A percentile compares a stretch with the other conserved stretches of the same genome.
Conservation (phyloP, 2,888 invertebrate species). For the Sepiola atlantica region DNA sequence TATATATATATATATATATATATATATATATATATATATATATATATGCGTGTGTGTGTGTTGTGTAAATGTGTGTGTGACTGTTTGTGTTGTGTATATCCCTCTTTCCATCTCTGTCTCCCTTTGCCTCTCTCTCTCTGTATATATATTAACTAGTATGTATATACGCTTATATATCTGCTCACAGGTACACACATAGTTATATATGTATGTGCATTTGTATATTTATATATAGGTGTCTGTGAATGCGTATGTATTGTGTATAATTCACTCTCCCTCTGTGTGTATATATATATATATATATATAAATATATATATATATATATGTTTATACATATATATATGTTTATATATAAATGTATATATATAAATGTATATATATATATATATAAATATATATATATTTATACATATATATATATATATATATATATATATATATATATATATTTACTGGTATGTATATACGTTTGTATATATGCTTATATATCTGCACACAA, state of each 20-base stretch:
- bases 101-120: no score
- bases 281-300: background rate
- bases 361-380: background rate
- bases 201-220: background rate
- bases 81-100: no score
- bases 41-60: no score
- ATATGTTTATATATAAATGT: background rate
- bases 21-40: no score
- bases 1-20: no score
- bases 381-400: background rate
- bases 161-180: no score
- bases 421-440: background rate
- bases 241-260: background rate
- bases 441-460: background rate
- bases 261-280: no score
- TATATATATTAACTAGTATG: no score
- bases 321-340: background rate
- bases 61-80: no score
- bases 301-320: background rate
- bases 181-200: no score
- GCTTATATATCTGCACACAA: background rate
- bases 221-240: background rate
- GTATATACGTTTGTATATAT: background rate
- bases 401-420: background rate
- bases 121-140: no score